Base-by-base conservation (phyloP, 1,140 invertebrate species). In the Mycetomoellerius zeteki region DNA sequence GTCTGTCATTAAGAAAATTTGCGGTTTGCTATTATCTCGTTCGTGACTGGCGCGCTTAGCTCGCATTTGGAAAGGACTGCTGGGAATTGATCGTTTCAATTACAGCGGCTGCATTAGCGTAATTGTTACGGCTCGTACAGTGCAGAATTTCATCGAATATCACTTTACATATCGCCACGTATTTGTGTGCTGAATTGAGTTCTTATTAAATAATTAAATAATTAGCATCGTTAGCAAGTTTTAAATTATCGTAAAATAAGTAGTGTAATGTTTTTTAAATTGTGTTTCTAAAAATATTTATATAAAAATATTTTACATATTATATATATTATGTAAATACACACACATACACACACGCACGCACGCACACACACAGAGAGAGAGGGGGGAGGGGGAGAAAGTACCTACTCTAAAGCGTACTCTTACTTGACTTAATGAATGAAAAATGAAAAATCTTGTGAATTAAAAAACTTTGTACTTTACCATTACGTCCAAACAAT, bases 41-140 rank as follows among this genome's bases (percentile, higher is more conserved):
- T 90, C 89, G 89, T 90, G 89, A 90, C 86, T 56, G 21, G 65
- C 37, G 62, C 75, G 43, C 33, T 90, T 85, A 88, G 64, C 50
- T 80, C 62, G 33, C 60, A 58, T 72, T 76, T 21, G 80, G 69
- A 73, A 78, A 72, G 80, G 73, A 71, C 88, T 77, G 76, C 62
- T 43, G 88, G 86, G 75, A 90, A 85, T 90, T 78, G 88, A 90
- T 87, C 85, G 86, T 90, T 90, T 90, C 86, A 87, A 90, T 90
- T 90, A 90, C 60, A 81, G 27, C 27, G 62, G 81, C 82, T 77
- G 78, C 88, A 84, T 87, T 80, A 78, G 73, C 86, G 85, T 81
- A 85, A 85, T 73, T 47, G 62, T 89, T 89, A 86, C 80, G 88
- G 86, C 88, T 85, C 43, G 64, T 76, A 67, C 54, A 72, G 69